A percentile compares a stretch with the other conserved stretches of the same genome.
These are phyloP conservation scores for Enteromius fasciolatus DNA, from an alignment of 2,797 vertebrate genomes.

Conservation along the genomic window DNA sequence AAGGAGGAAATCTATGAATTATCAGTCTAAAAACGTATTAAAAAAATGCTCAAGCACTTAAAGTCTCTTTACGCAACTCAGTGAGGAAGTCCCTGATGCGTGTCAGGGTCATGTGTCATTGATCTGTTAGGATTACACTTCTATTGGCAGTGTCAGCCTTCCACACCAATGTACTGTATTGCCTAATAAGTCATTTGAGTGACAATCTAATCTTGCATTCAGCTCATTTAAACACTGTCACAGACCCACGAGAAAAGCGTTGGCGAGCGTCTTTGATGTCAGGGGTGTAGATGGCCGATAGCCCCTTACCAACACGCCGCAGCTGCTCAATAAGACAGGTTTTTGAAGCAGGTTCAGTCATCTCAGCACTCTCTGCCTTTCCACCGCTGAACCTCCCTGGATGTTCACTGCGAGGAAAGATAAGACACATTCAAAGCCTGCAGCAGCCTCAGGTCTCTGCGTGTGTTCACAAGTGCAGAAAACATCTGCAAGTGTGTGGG, in stretches of 20 bases:
- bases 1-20: neutral
- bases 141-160: conserved; percentile 47
- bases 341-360: conserved; percentile 47
- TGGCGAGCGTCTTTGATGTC: conserved; percentile 39
- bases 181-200: conserved; percentile 52
- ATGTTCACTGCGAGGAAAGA: conserved; percentile 23
- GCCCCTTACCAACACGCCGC: conserved; percentile 7
- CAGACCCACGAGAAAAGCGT: conserved; percentile 15
- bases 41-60: neutral
- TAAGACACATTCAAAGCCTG: conserved; percentile 43
- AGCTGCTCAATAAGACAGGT: conserved; percentile 12
- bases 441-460: conserved; percentile 1
- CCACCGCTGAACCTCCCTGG: neutral
- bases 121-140: conserved; percentile 54
- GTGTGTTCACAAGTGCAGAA: conserved; percentile 21
- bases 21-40: neutral
- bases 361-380: conserved; percentile 28
- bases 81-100: conserved; percentile 38
- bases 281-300: conserved; percentile 33
- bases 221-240: conserved; percentile 46
- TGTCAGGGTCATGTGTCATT: conserved; percentile 43
- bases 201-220: conserved; percentile 60
- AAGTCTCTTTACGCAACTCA: conserved; percentile 9
- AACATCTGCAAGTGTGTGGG: neutral
- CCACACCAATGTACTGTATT: conserved; percentile 52